Conservation (phyloP, 1,140 invertebrate genomes). For the Bombus confusus region DNA sequence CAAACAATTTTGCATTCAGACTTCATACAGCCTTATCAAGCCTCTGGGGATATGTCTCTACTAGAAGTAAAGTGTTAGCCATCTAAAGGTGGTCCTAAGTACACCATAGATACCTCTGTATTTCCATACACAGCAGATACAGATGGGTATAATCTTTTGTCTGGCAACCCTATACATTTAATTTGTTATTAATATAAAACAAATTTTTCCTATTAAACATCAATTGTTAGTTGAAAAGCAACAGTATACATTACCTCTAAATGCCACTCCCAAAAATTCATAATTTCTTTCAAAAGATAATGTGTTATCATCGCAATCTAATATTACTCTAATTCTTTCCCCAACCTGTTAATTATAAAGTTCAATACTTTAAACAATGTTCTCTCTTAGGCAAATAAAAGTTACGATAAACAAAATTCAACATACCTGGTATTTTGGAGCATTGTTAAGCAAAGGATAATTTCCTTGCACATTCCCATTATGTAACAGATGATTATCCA, state of each 20-base stretch:
- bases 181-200: constrained; percentile 13
- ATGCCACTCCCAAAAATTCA: constrained; percentile 99
- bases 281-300: constrained; percentile 99
- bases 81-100: constrained; percentile 96
- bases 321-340: constrained; percentile 97
- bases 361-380: constrained; percentile 19
- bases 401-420: neutral
- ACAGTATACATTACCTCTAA: constrained; percentile 88
- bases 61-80: constrained; percentile 86
- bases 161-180: constrained; percentile 90
- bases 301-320: constrained; percentile 98
- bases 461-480: constrained; percentile 98
- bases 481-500: constrained; percentile 98
- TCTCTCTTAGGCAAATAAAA: neutral
- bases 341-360: constrained; percentile 89
- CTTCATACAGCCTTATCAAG: constrained; percentile 49
- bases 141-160: constrained; percentile 96
- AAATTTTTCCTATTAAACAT: neutral
- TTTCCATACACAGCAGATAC: constrained; percentile 99
- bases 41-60: constrained; percentile 53
- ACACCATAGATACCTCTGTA: constrained; percentile 99
- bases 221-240: constrained; percentile 27
- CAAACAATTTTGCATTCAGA: constrained; percentile 49
- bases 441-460: constrained; percentile 98
- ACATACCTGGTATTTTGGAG: constrained; percentile 97